Evolutionary conservation across 2,888 invertebrate species (phyloP).

Genomic region (Chironomus tentans): DNA sequence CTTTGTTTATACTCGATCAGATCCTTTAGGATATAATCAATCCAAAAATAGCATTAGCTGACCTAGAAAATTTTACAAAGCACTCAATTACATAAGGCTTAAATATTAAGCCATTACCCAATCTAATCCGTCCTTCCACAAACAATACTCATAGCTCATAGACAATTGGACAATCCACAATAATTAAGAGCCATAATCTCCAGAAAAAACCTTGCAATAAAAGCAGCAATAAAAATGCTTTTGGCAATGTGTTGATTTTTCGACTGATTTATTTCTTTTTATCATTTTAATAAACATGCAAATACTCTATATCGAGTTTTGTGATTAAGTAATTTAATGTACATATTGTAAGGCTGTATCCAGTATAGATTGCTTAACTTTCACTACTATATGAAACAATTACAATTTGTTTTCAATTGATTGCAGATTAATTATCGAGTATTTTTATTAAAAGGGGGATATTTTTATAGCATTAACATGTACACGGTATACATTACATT

Average conservation of each 20-base stretch:
- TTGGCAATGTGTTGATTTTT: constrained; percentile 8
- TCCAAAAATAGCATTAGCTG: too few species aligned
- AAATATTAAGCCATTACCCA: too few species aligned
- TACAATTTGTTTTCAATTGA: background rate
- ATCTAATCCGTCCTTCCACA: too few species aligned
- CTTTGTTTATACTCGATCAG: too few species aligned
- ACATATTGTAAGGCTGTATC: background rate
- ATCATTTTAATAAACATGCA: background rate
- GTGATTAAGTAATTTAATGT: background rate
- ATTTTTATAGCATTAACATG: background rate
- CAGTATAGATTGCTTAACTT: background rate
- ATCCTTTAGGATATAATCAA: too few species aligned
- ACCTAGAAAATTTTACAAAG: too few species aligned
- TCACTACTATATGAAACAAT: background rate
- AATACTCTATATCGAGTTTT: background rate
- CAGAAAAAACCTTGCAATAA: background rate
- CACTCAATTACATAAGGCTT: too few species aligned
- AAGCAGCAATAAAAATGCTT: background rate
- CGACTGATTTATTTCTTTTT: constrained; percentile 1
- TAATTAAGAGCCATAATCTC: too few species aligned
- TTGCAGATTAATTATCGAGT: background rate
- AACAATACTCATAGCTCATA: too few species aligned
- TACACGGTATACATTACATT: background rate
- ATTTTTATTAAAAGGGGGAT: background rate
- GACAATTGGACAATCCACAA: too few species aligned